These are phyloP conservation scores for Dasypus novemcinctus DNA, from an alignment of 2,113 vertebrate species.

Conservation along the genomic window DNA sequence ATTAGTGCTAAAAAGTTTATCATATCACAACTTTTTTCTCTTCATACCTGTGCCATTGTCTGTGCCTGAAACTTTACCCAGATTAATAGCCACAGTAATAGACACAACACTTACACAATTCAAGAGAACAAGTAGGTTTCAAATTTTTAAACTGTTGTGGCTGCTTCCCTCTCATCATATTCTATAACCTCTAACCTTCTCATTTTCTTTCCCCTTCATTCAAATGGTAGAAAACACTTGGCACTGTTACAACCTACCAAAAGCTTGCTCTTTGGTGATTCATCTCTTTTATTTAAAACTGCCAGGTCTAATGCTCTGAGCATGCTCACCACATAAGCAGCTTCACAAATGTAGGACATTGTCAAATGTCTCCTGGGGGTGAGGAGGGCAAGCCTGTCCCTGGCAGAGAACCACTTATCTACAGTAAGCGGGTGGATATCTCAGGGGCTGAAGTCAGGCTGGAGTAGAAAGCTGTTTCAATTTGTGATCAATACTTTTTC, in stretches of 20 bases:
- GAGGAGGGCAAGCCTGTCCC: too few relatives aligned
- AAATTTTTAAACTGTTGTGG: neutral
- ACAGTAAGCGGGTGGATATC: too few relatives aligned
- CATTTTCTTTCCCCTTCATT: neutral
- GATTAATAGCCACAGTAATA: neutral
- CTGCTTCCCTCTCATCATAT: neutral
- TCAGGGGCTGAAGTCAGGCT: neutral
- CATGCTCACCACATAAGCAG: neutral
- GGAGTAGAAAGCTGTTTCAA: neutral
- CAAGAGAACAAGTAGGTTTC: neutral
- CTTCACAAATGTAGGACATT: neutral
- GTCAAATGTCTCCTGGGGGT: too few relatives aligned
- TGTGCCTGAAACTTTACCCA: neutral
- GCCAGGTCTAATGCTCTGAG: neutral
- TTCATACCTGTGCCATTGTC: neutral
- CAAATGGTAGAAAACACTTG: neutral
- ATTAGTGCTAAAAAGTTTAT: neutral
- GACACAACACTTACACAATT: neutral
- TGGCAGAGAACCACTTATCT: too few relatives aligned
- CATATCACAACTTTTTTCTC: neutral
- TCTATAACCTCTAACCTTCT: neutral
- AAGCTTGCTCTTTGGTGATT: neutral
- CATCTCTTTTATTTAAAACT: neutral
- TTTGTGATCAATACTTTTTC: neutral
- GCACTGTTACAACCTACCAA: neutral